Evolutionary conservation across 35 echinoderm and acorn worm species (phyloP), one percentile per base, ranked within the genome.

Genomic region (Amphiura filiformis): DNA sequence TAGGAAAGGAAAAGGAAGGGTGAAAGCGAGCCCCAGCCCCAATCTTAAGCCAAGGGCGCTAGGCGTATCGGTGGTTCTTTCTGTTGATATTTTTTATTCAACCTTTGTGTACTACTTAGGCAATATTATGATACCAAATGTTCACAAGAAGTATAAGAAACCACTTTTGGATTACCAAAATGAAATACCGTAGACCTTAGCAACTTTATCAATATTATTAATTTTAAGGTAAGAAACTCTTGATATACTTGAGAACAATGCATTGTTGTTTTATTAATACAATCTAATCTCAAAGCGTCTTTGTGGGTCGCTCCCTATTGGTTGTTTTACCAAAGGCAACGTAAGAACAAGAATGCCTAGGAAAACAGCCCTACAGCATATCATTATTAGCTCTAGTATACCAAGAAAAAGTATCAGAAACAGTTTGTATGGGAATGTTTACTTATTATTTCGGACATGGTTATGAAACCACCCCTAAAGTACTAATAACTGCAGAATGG

Each of bases 111-210:
- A 1, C 76, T 35, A 3, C 15, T 78, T 78, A 20, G 17, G 1
- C 32, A 78, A 34, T 78, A 78, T 30, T 37, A 75, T 30, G 30
- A 28, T 35, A 79, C 22, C 3, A 31, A 35, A 79, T 79, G 15
- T 31, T 79, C 15, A 3, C n/a, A n/a, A n/a, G n/a, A n/a, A n/a
- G n/a, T n/a, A n/a, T n/a, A n/a, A n/a, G n/a, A n/a, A n/a, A n/a
- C n/a, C n/a, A n/a, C n/a, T n/a, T n/a, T n/a, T n/a, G n/a, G n/a
- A n/a, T n/a, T n/a, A n/a, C n/a, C n/a, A n/a, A n/a, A n/a, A n/a
- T n/a, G n/a, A n/a, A n/a, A n/a, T n/a, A n/a, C n/a, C 90, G 93
- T 90, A 70, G 28, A 70, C 11, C 61, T 70, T 23, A 3, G 61
- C 28, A 70, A 70, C 9, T 52, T 15, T 70, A 70, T 70, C 15